phyloP scores from a whole-genome alignment of 1,140 invertebrate species.

The Lepidurus packardi region DNA sequence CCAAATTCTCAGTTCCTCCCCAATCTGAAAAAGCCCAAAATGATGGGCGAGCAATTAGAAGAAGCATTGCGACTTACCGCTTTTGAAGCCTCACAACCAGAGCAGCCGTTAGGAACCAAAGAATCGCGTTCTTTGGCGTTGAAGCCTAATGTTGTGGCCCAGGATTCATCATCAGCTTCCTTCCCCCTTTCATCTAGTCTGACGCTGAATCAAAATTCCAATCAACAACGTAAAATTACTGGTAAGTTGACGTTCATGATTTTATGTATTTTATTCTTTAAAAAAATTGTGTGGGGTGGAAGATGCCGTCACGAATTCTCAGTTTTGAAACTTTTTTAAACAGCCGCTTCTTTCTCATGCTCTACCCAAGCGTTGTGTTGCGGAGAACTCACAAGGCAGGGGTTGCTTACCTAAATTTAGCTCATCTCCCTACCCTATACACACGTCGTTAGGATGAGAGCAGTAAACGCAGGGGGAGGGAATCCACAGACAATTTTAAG shows the following conservation, averaged over 20 bases:
- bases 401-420: constrained; percentile 15
- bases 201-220: neutral
- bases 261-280: no score
- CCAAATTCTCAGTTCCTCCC: no score
- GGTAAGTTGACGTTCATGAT: neutral
- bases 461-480: constrained; percentile 8
- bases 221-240: constrained; percentile 10
- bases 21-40: neutral
- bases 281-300: no score
- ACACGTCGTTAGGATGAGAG: neutral
- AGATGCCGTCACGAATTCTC: no score
- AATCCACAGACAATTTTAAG: neutral
- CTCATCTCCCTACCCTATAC: constrained; percentile 2
- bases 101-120: neutral
- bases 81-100: neutral
- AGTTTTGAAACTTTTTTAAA: no score
- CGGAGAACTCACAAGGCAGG: neutral
- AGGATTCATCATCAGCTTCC: neutral
- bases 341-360: no score
- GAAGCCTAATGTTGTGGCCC: neutral
- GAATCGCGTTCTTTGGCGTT: neutral
- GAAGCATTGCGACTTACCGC: neutral
- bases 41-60: neutral
- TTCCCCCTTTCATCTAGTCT: constrained; percentile 6
- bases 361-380: neutral